Conservation (phyloP, 2,113 vertebrate species). For the Clarias batrachus region DNA sequence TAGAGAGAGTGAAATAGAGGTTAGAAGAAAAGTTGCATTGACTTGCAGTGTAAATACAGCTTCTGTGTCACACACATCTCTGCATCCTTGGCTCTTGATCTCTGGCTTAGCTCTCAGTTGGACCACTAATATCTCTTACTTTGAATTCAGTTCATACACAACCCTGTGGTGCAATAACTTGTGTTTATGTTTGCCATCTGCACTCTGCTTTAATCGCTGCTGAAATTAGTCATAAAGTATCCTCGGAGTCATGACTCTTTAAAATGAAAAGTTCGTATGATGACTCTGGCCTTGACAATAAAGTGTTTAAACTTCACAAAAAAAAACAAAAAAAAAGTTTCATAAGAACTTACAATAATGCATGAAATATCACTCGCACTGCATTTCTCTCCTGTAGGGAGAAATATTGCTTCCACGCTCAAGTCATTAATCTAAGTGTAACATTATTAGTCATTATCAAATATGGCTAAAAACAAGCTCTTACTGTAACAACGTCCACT, state of each 20-base stretch:
- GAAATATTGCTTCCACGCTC: not conserved
- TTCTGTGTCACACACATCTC: not conserved
- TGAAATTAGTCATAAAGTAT: not conserved
- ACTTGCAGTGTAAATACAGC: not conserved
- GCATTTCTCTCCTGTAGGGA: not conserved
- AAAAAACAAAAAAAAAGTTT: not conserved
- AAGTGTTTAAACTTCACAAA: conserved; percentile 1
- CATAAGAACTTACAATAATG: not conserved
- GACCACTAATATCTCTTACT: conserved; percentile 4
- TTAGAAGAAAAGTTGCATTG: not conserved
- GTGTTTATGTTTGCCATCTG: conserved; percentile 9
- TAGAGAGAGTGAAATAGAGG: not conserved
- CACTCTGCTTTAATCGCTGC: conserved; percentile 2
- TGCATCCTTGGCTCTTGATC: conserved; percentile 2
- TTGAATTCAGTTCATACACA: conserved; percentile 39
- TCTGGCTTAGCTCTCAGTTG: not conserved
- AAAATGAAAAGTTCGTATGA: not conserved
- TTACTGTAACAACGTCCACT: conserved; percentile 81
- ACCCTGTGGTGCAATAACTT: not conserved
- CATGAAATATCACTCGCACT: not conserved
- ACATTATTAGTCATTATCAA: not conserved
- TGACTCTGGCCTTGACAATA: not conserved
- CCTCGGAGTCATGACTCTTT: not conserved
- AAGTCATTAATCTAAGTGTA: not conserved
- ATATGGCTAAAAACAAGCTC: conserved; percentile 11